Conservation (phyloP, 1,140 invertebrate species). For the Papilio polyxenes region DNA sequence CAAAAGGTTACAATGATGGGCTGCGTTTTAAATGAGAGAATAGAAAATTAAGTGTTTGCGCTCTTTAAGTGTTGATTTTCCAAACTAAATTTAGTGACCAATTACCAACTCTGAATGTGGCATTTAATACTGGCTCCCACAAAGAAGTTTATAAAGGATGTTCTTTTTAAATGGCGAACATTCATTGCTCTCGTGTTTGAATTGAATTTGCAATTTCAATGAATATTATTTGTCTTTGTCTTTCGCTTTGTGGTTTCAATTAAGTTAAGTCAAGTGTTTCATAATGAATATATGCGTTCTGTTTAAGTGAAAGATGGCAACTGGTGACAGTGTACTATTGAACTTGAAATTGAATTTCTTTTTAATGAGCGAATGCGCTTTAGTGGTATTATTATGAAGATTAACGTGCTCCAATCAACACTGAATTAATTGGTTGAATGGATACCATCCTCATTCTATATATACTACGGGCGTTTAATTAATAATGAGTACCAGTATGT, state of each 20-base stretch:
- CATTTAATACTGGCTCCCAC: slow-evolving; percentile 1
- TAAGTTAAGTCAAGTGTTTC: slow-evolving; percentile 34
- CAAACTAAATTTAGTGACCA: neutral
- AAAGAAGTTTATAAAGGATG: slow-evolving; percentile 36
- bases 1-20: no score
- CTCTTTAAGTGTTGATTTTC: no score
- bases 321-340: slow-evolving; percentile 3
- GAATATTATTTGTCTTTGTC: slow-evolving; percentile 30
- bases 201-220: slow-evolving; percentile 39
- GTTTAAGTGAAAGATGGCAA: slow-evolving; percentile 25
- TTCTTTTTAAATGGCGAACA: slow-evolving; percentile 43
- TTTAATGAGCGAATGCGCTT: slow-evolving; percentile 13
- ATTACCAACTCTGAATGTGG: neutral
- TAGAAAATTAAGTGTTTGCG: no score
- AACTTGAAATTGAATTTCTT: slow-evolving; percentile 23
- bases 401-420: neutral
- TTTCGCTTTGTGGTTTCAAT: slow-evolving; percentile 12
- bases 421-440: neutral
- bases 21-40: no score
- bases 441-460: no score
- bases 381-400: slow-evolving; percentile 1
- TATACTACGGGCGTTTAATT: neutral
- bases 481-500: no score
- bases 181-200: slow-evolving; percentile 28
- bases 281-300: slow-evolving; percentile 37